Percentiles rank a stretch among this genome's conserved stretches.
These are phyloP conservation scores for Epinephelus lanceolatus DNA, from an alignment of 2,113 vertebrate species.

Conservation along the genomic window DNA sequence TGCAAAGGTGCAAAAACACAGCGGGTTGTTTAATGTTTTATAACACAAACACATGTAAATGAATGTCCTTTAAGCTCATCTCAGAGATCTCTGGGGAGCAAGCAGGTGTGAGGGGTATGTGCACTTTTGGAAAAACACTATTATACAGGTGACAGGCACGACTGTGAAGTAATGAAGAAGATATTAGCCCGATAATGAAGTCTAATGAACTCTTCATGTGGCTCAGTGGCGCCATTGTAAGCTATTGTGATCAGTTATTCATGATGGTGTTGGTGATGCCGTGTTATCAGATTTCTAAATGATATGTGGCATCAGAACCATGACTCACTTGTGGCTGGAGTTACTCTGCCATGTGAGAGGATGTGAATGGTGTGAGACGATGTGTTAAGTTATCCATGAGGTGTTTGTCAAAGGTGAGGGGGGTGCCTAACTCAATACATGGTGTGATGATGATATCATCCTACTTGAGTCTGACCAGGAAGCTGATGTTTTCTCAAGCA, in stretches of 20 bases:
- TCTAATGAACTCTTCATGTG: not conserved
- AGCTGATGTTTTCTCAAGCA: not conserved
- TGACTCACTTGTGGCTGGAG: slow-evolving; percentile 30
- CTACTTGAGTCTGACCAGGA: not conserved
- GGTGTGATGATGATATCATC: slow-evolving; percentile 1
- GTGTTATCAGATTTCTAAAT: slow-evolving; percentile 59
- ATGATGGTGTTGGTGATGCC: slow-evolving; percentile 34
- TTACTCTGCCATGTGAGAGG: slow-evolving; percentile 36
- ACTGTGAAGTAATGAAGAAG: not conserved
- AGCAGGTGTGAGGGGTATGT: not conserved
- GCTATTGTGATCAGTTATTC: slow-evolving; percentile 53
- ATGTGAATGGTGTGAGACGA: slow-evolving; percentile 36
- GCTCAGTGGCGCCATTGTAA: slow-evolving; percentile 4
- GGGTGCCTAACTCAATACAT: not conserved
- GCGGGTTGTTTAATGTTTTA: not conserved
- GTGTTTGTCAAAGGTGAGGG: slow-evolving; percentile 23
- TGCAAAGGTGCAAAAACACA: not conserved
- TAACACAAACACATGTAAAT: not conserved
- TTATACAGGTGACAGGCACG: not conserved
- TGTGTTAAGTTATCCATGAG: slow-evolving; percentile 47
- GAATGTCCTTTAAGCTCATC: not conserved
- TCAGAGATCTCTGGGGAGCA: not conserved
- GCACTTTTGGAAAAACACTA: not conserved
- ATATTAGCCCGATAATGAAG: not conserved
- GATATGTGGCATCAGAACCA: slow-evolving; percentile 13